A percentile compares a stretch with the other conserved stretches of the same genome.
Evolutionary conservation across 2,888 invertebrate species (phyloP).

Genomic region (Lordiphosa fenestrarum): DNA sequence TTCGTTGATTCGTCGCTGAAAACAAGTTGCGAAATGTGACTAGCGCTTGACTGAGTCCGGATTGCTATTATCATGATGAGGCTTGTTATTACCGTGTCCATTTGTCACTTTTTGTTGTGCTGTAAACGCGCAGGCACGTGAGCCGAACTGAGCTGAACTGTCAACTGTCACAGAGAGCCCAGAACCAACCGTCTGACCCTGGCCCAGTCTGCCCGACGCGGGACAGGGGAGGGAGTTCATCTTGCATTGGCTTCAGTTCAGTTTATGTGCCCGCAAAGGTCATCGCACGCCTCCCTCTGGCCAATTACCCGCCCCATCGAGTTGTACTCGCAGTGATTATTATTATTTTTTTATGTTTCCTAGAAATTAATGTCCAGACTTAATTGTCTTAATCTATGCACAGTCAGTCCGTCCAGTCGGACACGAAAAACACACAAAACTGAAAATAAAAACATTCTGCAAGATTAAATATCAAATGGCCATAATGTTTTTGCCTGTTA

Average conservation of each 20-base stretch:
- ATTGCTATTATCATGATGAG: conserved; percentile 2
- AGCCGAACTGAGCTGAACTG: conserved; percentile 1
- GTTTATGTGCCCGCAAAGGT: no score
- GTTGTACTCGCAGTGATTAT: no score
- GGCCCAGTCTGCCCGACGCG: background rate
- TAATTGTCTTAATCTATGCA: conserved; percentile 41
- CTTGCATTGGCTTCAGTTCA: no score
- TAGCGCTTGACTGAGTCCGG: conserved; percentile 23
- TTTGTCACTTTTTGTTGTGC: conserved; percentile 31
- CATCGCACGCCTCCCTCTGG: no score
- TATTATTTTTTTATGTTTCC: conserved; percentile 36
- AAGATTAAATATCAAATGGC: conserved; percentile 13
- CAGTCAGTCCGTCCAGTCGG: conserved; percentile 1
- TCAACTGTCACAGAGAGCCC: background rate
- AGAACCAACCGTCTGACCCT: conserved; percentile 3
- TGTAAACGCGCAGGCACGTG: conserved; percentile 36
- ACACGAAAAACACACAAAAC: conserved; percentile 5
- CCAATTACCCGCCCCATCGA: no score
- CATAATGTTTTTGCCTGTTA: conserved; percentile 4
- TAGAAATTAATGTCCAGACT: conserved; percentile 37
- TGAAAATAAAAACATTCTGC: conserved; percentile 6
- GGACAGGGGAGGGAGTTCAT: background rate
- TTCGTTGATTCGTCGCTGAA: conserved; percentile 21
- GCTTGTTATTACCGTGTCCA: conserved; percentile 2
- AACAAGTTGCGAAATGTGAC: conserved; percentile 46